Conservation (phyloP, 2,113 vertebrate genomes). For the Vimba vimba region DNA sequence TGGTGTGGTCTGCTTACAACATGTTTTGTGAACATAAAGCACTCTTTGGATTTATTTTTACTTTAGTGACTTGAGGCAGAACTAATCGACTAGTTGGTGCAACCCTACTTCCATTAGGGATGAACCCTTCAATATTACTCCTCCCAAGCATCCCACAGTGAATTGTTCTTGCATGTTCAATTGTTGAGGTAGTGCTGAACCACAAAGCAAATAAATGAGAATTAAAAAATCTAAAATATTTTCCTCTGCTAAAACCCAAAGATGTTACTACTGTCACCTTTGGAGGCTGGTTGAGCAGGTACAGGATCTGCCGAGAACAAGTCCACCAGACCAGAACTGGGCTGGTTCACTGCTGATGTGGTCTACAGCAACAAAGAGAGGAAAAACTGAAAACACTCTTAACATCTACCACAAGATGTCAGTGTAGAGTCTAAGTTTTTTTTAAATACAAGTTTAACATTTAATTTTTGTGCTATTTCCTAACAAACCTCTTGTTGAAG, state of each 20-base stretch:
- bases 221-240: neutral
- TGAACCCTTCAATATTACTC: neutral
- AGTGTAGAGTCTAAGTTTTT: slow-evolving; percentile 6
- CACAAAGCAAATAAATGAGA: neutral
- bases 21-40: neutral
- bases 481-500: neutral
- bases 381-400: neutral
- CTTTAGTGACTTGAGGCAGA: neutral
- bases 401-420: slow-evolving; percentile 42
- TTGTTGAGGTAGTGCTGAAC: neutral
- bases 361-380: slow-evolving; percentile 66
- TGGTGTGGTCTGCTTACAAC: neutral
- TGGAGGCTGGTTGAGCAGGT: slow-evolving; percentile 67
- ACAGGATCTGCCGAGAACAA: slow-evolving; percentile 84
- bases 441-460: neutral
- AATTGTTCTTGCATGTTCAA: neutral
- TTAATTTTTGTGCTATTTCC: neutral
- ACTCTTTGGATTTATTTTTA: neutral
- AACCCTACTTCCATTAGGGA: neutral
- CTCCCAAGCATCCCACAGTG: neutral
- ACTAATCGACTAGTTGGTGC: neutral
- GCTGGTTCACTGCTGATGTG: slow-evolving; percentile 74
- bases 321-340: slow-evolving; percentile 82
- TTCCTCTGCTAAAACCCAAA: neutral
- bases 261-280: slow-evolving; percentile 72